Evolutionary conservation across 2,888 invertebrate genomes (phyloP).

Genomic region (Pegoplata infirma): DNA sequence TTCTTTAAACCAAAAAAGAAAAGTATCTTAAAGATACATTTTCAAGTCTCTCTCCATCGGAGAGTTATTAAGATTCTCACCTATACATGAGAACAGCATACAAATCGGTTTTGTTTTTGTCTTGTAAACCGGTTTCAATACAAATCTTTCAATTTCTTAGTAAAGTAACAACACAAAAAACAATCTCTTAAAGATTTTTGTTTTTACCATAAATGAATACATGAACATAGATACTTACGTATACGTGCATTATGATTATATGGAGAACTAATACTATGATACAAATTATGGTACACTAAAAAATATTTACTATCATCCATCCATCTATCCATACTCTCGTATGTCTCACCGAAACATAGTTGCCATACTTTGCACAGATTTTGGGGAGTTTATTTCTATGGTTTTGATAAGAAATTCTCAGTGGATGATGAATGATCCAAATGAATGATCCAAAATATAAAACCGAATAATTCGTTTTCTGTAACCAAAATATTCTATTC

Average conservation of each 20-base stretch:
- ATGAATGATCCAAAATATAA: too few species aligned
- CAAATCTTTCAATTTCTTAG: conserved; percentile 55
- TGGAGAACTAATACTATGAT: too few species aligned
- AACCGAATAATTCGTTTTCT: too few species aligned
- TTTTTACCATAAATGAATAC: conserved; percentile 52
- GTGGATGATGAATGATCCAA: too few species aligned
- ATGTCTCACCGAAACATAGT: too few species aligned
- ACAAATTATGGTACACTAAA: background rate
- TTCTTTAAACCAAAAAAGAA: background rate
- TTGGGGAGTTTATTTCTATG: too few species aligned
- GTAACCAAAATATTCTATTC: too few species aligned
- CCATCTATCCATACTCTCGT: background rate
- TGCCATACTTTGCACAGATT: too few species aligned
- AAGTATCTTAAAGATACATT: background rate
- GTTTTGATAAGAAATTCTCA: too few species aligned
- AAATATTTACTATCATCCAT: background rate
- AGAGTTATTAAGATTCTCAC: conserved; percentile 14
- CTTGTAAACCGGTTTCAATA: conserved; percentile 52
- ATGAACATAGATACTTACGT: background rate
- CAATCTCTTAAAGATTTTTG: conserved; percentile 36
- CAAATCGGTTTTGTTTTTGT: conserved; percentile 41
- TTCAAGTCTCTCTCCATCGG: background rate
- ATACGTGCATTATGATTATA: too few species aligned
- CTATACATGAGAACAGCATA: conserved; percentile 5
- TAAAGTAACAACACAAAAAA: conserved; percentile 48